Conservation (phyloP, 1,140 invertebrate species). For the Neodiprion lecontei region DNA sequence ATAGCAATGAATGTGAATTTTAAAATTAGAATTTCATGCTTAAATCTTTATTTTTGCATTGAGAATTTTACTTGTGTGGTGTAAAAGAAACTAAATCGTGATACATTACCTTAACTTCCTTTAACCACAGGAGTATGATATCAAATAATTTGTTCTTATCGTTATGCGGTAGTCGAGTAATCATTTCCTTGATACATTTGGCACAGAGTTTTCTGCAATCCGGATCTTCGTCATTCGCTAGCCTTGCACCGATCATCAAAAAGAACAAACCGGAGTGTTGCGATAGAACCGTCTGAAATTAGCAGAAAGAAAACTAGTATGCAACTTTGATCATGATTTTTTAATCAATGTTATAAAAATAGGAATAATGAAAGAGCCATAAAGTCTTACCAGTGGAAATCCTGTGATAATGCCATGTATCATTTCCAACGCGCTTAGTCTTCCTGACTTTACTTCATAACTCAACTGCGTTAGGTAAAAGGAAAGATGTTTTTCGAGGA, state of each 20-base stretch:
- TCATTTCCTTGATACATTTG: constrained; percentile 69
- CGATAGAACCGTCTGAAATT: constrained; percentile 66
- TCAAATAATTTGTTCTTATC: constrained; percentile 71
- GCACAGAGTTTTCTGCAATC: constrained; percentile 72
- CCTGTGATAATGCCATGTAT: constrained; percentile 78
- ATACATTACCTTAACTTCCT: constrained; percentile 69
- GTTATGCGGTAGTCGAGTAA: constrained; percentile 64
- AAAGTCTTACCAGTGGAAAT: constrained; percentile 71
- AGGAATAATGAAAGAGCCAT: constrained; percentile 1
- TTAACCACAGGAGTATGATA: constrained; percentile 71
- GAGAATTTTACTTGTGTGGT: background rate
- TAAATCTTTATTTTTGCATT: background rate
- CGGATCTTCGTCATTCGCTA: constrained; percentile 77
- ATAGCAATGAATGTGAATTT: background rate
- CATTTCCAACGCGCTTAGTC: constrained; percentile 86
- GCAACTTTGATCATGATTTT: constrained; percentile 23
- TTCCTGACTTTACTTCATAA: constrained; percentile 80
- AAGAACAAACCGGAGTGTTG: constrained; percentile 75
- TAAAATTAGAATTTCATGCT: too few species aligned
- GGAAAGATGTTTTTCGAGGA: constrained; percentile 72
- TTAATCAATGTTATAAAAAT: constrained; percentile 12
- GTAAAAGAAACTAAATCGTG: constrained; percentile 13
- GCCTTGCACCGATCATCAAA: constrained; percentile 72
- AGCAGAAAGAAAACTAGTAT: constrained; percentile 33
- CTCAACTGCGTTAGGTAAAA: constrained; percentile 85